Evolutionary conservation across 2,797 vertebrate genomes (phyloP), one percentile per base, ranked within the genome.

Genomic region (Melanotaenia boesemani): DNA sequence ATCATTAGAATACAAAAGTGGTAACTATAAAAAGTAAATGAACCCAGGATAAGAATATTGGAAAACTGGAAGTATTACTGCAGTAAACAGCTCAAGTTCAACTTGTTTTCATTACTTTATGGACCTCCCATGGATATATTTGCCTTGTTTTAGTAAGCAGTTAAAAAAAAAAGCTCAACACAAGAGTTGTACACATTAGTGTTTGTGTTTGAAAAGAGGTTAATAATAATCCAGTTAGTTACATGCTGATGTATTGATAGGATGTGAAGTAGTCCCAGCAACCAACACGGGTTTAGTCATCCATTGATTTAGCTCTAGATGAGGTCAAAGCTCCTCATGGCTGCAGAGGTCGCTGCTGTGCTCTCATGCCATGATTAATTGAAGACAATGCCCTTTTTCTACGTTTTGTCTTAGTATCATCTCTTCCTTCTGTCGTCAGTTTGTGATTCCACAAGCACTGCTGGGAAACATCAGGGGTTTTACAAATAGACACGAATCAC

Each of bases 221-320:
- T 59, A 30, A 55, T 62, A 63, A 48, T 50, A 67, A 74, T 67
- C 44, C 10, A 36, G 4, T 63, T 24, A 46, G 50, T 50, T 50
- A 44, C 46, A 54, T 58, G 13, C 56, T 50, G 6, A 36, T 16
- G 34, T 79, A 70, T 61, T 39, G 75, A 79, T 54, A 34, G n/a
- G n/a, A 36, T 36, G 54, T 64, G 41, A 55, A 30, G 4, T 30
- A 30, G 26, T 61, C 71, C 50, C 63, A 54, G 63, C 44, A 63
- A 70, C 26, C n/a, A 12, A 8, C 3, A 20, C 2, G 56, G 72
- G 78, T 81, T 69, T 30, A 57, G 44, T 55, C 52, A 32, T 26
- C 15, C 64, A 84, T 76, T 0, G 67, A 84, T 84, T 82, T 1
- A 13, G 37, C 48, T 77, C 61, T 46, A n/a, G 26, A 37, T 44